Evolutionary conservation across 2,888 invertebrate genomes (phyloP), one percentile per base, ranked within the genome.

Genomic region (Eupithecia subfuscata): DNA sequence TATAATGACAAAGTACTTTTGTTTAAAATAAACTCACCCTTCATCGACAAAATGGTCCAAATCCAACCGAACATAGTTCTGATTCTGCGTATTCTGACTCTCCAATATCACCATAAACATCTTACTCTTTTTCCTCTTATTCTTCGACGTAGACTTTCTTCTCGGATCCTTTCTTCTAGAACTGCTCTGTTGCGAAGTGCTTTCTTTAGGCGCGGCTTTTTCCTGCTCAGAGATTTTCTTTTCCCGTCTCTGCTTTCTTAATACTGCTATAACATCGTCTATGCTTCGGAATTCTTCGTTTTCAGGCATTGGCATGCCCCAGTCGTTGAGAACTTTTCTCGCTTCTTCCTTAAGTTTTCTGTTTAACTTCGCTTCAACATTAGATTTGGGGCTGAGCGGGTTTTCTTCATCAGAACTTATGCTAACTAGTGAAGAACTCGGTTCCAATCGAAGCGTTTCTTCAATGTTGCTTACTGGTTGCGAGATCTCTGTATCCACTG

Each of bases 11-110:
- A 6, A 45, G 16, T 64, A 37, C 4, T 22, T 40, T 63, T 5
- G 1, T 40, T 40, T 6, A 9, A 16, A 64, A 14, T 18, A 75
- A 71, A 73, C 72, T 90, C 70, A 95, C 95, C 93, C 90, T 73
- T 93, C 93, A 81, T 95, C 94, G 75, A 95, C 94, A 82, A 92
- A 91, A 85, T 92, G 94, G 77, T 95, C 95, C 86, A 95, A 88
- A 84, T 95, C 93, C 82, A 95, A 83, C 79, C 90, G 90, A 78
- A 95, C 82, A 7, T 94, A 91, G 78, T 83, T 91, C 79, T 89
- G 91, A 56, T 80, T 88, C 76, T 89, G 89, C 30, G 92, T 77
- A 65, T 75, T 77, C 65, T 77, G 77, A 73, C 90, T 94, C 73
- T 94, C 94, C 76, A 95, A 80, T 82, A 95, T 90, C 48, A 95